A percentile compares a stretch with the other conserved stretches of the same genome.
These are phyloP conservation scores for Bombus pascuorum DNA, from an alignment of 1,140 invertebrate species.

Conservation along the genomic window DNA sequence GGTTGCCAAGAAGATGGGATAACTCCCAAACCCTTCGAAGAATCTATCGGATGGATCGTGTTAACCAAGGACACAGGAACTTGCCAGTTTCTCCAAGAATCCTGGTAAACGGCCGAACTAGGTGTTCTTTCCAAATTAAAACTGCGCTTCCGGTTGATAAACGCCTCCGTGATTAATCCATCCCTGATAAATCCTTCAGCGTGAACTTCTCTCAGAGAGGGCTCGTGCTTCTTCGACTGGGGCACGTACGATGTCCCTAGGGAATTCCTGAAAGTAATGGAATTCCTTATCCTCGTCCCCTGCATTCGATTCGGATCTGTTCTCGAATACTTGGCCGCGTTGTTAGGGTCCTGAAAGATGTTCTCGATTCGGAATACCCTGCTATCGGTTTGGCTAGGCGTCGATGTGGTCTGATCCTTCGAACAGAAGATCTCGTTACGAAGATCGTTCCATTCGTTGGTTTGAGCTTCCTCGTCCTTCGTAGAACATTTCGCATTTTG, in stretches of 20 bases:
- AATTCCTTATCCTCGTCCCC: constrained; percentile 50
- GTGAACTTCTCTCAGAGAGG: background rate
- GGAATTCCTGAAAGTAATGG: constrained; percentile 70
- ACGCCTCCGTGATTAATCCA: constrained; percentile 53
- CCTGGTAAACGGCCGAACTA: background rate
- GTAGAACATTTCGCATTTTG: background rate
- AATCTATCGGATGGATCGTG: background rate
- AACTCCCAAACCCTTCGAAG: background rate
- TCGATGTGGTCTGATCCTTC: constrained; percentile 33
- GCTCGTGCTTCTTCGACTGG: constrained; percentile 44
- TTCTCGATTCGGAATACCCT: constrained; percentile 74
- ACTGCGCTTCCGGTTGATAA: constrained; percentile 47
- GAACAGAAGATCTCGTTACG: background rate
- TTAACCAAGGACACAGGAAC: background rate
- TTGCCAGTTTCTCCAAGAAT: constrained; percentile 48
- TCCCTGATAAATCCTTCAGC: constrained; percentile 32
- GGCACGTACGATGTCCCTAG: constrained; percentile 65
- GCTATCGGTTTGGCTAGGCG: constrained; percentile 61
- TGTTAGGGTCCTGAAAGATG: constrained; percentile 72
- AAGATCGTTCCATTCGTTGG: constrained; percentile 52
- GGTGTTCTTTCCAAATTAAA: constrained; percentile 3
- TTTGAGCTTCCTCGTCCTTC: constrained; percentile 68
- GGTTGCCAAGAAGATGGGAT: background rate
- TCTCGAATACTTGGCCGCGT: constrained; percentile 9
- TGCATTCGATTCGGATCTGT: constrained; percentile 32